Evolutionary conservation across 2,113 vertebrate genomes (phyloP), one percentile per base, ranked within the genome.

Genomic region (Petaurus breviceps): DNA sequence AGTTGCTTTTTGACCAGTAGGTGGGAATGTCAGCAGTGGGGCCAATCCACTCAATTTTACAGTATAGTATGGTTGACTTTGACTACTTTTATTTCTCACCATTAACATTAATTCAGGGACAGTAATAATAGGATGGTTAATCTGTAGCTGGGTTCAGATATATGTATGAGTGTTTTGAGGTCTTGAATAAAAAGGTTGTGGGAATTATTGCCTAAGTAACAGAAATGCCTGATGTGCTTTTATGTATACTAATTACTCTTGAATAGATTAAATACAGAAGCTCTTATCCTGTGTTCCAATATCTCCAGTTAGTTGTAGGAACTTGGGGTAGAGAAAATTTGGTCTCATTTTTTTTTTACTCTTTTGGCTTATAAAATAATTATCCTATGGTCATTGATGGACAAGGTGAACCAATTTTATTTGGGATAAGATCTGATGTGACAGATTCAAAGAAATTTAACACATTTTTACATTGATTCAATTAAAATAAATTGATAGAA

Each of bases 101-200:
- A 55, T 91, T 28, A 92, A 95, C 96, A 95, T 92, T 92, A 95
- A 96, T 96, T 96, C 90, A 68, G 52, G 77, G 91, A 55, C 55
- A 92, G 24, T 54, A 95, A 57, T 90, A 89, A 92, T 14, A 28
- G 31, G 51, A 93, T 94, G 89, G 53, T 68, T 90, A 94, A 53
- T 68, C 68, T 95, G 52, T n/a, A 95, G 84, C 43, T 93, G 90
- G 25, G 49, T 6, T 95, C 43, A 92, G 22, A 95, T 92, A 93
- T 95, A 92, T 94, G 31, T 94, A 93, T 97, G 97, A 93, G 46
- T 92, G 52, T 94, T 92, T 96, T 97, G 93, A 26, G 23, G 3
- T 47, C 96, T 92, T 95, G 90, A 54, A 50, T 68, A 77, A 92
- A 96, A 5, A 0, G 23, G 93, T 92, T 84, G 95, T 92, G 28